These are phyloP conservation scores for Ursus arctos DNA, from an alignment of 2,113 vertebrate genomes.

Conservation along the genomic window DNA sequence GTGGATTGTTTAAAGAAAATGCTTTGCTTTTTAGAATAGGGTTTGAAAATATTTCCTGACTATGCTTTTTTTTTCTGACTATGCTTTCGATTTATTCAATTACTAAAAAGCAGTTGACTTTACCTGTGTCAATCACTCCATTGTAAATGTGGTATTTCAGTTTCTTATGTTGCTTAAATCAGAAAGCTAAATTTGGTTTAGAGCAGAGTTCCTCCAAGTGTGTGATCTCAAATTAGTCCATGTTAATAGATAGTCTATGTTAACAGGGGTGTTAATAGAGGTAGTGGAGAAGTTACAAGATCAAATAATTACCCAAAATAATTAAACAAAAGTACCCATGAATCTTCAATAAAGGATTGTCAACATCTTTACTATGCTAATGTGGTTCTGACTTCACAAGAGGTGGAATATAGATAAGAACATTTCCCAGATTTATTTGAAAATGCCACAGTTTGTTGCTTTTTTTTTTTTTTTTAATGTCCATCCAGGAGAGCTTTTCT, in stretches of 20 bases:
- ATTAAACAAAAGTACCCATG: slow-evolving; percentile 24
- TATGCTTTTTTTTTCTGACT: background rate
- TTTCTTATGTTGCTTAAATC: background rate
- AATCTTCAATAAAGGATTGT: background rate
- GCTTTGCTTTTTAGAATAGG: slow-evolving; percentile 14
- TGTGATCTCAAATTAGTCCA: background rate
- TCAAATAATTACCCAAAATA: slow-evolving; percentile 54
- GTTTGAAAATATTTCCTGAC: slow-evolving; percentile 39
- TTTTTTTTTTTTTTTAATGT: background rate
- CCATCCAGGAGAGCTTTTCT: background rate
- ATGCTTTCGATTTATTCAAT: slow-evolving; percentile 20
- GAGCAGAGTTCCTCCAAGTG: background rate
- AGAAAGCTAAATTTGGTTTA: background rate
- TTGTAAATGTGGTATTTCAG: background rate
- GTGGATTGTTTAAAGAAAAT: slow-evolving; percentile 28
- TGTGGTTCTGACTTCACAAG: background rate
- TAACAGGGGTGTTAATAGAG: background rate
- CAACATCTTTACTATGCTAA: background rate
- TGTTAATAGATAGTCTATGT: background rate
- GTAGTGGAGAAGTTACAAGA: background rate
- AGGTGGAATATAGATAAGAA: background rate
- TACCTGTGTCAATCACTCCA: background rate
- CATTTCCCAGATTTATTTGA: slow-evolving; percentile 40
- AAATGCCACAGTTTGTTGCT: background rate
- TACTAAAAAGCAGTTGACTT: background rate